Percentiles rank a stretch among this genome's conserved stretches.
Evolutionary conservation across 1,140 invertebrate genomes (phyloP).

Genomic region (Brachionus plicatilis): DNA sequence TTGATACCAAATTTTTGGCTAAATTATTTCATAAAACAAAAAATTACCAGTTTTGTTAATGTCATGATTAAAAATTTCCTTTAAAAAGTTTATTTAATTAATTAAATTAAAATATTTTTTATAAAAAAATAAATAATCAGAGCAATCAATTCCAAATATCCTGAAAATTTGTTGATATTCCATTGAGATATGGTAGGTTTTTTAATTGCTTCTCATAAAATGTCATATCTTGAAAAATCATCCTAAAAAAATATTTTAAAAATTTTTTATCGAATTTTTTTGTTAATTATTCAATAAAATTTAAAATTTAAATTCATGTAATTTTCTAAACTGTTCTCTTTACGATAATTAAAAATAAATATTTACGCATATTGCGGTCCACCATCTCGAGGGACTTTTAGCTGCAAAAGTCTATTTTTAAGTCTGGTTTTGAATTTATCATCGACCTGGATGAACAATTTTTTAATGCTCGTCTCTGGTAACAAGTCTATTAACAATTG

Average conservation of each 20-base stretch:
- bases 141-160: slow-evolving; percentile 19
- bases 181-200: not conserved
- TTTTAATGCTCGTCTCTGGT: slow-evolving; percentile 65
- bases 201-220: slow-evolving; percentile 37
- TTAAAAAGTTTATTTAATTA: slow-evolving; percentile 7
- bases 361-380: slow-evolving; percentile 75
- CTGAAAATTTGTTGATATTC: slow-evolving; percentile 14
- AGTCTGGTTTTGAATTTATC: slow-evolving; percentile 78
- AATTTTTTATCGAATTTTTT: not conserved
- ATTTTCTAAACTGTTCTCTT: not conserved
- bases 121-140: slow-evolving; percentile 3
- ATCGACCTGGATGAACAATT: slow-evolving; percentile 76
- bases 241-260: not conserved
- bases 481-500: slow-evolving; percentile 68
- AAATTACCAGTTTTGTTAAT: too few species aligned
- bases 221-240: slow-evolving; percentile 36
- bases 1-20: too few species aligned
- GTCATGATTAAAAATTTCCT: not conserved
- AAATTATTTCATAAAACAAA: too few species aligned
- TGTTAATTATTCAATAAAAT: too few species aligned
- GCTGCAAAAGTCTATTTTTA: slow-evolving; percentile 71
- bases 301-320: too few species aligned
- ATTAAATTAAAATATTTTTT: slow-evolving; percentile 21
- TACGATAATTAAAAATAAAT: not conserved
- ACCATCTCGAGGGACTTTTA: slow-evolving; percentile 86